These are phyloP conservation scores for Chrysolina americana DNA, from an alignment of 2,888 invertebrate species.

Conservation along the genomic window DNA sequence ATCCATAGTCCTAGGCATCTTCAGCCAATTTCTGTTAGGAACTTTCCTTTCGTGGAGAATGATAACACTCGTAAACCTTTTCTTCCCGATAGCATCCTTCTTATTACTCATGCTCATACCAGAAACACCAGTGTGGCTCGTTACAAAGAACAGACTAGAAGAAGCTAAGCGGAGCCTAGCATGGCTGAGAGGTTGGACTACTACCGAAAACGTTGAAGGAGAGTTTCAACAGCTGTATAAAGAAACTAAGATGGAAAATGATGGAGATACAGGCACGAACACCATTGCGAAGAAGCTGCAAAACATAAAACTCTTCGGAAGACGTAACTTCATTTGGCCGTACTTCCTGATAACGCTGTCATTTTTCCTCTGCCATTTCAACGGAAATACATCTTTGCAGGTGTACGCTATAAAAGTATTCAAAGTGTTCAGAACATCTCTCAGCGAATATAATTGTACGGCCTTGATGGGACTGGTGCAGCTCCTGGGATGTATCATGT, in stretches of 20 bases:
- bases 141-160: slow-evolving; percentile 76
- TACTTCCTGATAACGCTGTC: slow-evolving; percentile 77
- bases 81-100: slow-evolving; percentile 77
- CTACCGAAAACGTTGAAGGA: slow-evolving; percentile 73
- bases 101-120: slow-evolving; percentile 80
- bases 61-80: slow-evolving; percentile 79
- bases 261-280: not conserved
- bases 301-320: slow-evolving; percentile 68
- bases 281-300: slow-evolving; percentile 30
- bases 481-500: slow-evolving; percentile 77
- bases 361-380: slow-evolving; percentile 83
- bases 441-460: slow-evolving; percentile 84
- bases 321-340: slow-evolving; percentile 78
- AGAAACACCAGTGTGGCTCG: slow-evolving; percentile 87
- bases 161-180: slow-evolving; percentile 81
- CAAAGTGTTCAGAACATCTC: slow-evolving; percentile 78
- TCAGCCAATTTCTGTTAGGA: slow-evolving; percentile 83
- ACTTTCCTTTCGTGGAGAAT: slow-evolving; percentile 81
- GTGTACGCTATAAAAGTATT: slow-evolving; percentile 85
- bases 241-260: slow-evolving; percentile 47
- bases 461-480: slow-evolving; percentile 81
- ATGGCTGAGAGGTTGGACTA: slow-evolving; percentile 87
- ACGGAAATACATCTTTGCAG: slow-evolving; percentile 82
- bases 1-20: slow-evolving; percentile 82
- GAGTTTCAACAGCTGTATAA: slow-evolving; percentile 73